A percentile compares a stretch with the other conserved stretches of the same genome.
phyloP scores from a whole-genome alignment of 2,797 vertebrate genomes.

The Craterocephalus amniculus region DNA sequence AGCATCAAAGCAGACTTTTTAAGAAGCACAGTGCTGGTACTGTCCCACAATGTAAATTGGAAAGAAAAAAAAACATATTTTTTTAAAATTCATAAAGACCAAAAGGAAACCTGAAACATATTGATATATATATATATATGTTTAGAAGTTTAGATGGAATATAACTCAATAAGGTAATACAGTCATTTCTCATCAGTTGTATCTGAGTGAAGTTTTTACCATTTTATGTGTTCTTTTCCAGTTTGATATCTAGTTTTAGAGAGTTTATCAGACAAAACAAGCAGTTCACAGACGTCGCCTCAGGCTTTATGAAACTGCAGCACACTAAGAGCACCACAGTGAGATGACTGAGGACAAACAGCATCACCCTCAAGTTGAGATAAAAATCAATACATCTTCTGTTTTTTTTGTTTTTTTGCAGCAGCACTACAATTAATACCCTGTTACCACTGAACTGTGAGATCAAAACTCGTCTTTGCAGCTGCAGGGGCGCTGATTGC shows the following conservation, averaged over 20 bases:
- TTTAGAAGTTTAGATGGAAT: no score
- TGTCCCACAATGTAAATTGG: neutral
- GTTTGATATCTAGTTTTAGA: neutral
- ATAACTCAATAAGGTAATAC: neutral
- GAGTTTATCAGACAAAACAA: neutral
- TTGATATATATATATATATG: neutral
- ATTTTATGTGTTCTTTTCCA: neutral
- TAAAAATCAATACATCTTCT: neutral
- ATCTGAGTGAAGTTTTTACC: neutral
- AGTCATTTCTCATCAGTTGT: no score
- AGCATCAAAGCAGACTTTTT: conserved; percentile 13
- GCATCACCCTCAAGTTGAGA: neutral
- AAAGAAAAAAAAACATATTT: neutral
- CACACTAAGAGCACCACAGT: neutral
- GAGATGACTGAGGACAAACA: neutral
- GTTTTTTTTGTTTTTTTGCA: neutral
- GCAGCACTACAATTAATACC: neutral
- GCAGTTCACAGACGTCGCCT: neutral
- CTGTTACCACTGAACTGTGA: conserved; percentile 4
- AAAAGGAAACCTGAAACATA: neutral
- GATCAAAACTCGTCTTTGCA: conserved; percentile 8
- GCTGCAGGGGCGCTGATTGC: conserved; percentile 15
- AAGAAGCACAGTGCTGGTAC: neutral
- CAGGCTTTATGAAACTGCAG: neutral
- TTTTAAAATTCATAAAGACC: neutral